phyloP scores from a whole-genome alignment of 2,113 vertebrate species.

The Hiodon tergisus region DNA sequence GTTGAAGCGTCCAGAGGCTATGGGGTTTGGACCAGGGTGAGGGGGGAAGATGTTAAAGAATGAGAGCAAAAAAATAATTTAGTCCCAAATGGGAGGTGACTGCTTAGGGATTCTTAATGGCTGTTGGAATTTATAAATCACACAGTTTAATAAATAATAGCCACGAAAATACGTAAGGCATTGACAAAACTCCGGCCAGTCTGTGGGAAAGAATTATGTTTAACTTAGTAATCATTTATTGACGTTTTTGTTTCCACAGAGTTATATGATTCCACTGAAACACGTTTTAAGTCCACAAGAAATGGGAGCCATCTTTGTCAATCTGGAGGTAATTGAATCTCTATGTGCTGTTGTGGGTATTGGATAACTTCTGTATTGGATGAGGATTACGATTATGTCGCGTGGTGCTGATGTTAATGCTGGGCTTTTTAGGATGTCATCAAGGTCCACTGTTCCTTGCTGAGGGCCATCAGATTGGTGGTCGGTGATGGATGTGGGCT shows the following conservation, averaged over 20 bases:
- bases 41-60: too few relatives aligned
- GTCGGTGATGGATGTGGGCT: constrained; percentile 78
- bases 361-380: background rate
- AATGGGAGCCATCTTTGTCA: constrained; percentile 89
- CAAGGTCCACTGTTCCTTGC: constrained; percentile 82
- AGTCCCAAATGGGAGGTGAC: too few relatives aligned
- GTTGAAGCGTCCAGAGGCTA: too few relatives aligned
- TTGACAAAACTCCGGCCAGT: too few relatives aligned
- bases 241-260: constrained; percentile 60
- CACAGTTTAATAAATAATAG: too few relatives aligned
- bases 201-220: too few relatives aligned
- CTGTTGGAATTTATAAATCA: background rate
- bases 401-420: constrained; percentile 5
- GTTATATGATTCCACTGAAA: constrained; percentile 87
- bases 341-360: background rate
- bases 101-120: too few relatives aligned
- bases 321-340: constrained; percentile 76
- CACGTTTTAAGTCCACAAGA: constrained; percentile 79
- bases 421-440: constrained; percentile 74
- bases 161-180: too few relatives aligned
- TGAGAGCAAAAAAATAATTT: too few relatives aligned
- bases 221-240: background rate
- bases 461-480: constrained; percentile 86
- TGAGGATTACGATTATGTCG: background rate
- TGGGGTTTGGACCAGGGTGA: too few relatives aligned